Percentiles rank a stretch among this genome's conserved stretches.
Conservation (phyloP, 2,797 vertebrate species). For the Heterohyrax brucei region DNA sequence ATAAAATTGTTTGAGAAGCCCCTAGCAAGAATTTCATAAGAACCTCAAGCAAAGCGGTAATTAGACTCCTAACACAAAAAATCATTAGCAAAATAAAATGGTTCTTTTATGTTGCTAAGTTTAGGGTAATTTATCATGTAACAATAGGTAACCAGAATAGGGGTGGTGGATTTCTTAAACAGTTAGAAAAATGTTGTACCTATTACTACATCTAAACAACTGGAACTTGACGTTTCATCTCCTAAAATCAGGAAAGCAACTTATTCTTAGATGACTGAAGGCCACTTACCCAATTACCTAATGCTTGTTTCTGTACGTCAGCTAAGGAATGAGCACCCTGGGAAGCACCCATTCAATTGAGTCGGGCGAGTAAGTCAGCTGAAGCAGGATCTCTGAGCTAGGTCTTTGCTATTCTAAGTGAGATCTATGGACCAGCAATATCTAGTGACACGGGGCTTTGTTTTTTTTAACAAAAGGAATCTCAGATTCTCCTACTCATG, state of each 20-base stretch:
- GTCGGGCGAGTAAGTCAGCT: not conserved
- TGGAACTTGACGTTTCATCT: constrained; percentile 34
- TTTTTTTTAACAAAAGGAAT: constrained; percentile 23
- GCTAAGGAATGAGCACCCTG: not conserved
- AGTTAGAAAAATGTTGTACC: constrained; percentile 26
- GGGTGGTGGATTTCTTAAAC: not conserved
- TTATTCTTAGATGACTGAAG: constrained; percentile 49
- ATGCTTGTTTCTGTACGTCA: not conserved
- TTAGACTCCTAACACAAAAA: constrained; percentile 53
- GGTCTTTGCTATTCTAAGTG: not conserved
- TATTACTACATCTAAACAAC: constrained; percentile 11
- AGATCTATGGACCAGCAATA: not conserved
- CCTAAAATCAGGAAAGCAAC: constrained; percentile 33
- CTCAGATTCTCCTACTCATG: not conserved
- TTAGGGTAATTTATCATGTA: constrained; percentile 36
- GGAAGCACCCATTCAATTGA: constrained; percentile 21
- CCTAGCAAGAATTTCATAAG: constrained; percentile 1
- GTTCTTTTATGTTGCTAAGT: constrained; percentile 30
- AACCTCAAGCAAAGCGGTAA: not conserved
- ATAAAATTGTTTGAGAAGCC: not conserved
- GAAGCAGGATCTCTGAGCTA: not conserved
- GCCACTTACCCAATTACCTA: not conserved
- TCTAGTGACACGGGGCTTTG: not conserved
- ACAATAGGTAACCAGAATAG: not conserved
- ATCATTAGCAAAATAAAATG: constrained; percentile 46